A percentile compares a stretch with the other conserved stretches of the same genome.
phyloP scores from a whole-genome alignment of 2,113 vertebrate species.

The Hydrochoerus hydrochaeris region DNA sequence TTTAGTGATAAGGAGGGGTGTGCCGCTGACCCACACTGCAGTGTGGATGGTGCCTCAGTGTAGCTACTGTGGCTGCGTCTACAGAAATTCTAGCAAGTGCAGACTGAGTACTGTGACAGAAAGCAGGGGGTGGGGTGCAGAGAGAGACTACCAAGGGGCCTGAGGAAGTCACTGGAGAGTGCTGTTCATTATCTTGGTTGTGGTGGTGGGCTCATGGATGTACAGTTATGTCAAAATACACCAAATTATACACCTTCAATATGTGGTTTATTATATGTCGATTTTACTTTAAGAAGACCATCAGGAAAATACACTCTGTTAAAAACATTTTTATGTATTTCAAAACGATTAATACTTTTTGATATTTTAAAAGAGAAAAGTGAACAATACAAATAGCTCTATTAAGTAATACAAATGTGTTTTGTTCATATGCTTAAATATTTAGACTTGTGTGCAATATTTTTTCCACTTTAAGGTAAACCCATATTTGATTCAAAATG shows the following conservation, averaged over 20 bases:
- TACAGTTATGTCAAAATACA: neutral
- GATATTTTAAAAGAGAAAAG: neutral
- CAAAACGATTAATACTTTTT: conserved; percentile 30
- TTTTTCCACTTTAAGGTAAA: conserved; percentile 19
- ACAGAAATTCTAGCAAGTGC: neutral
- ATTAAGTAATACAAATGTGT: neutral
- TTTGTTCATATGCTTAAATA: neutral
- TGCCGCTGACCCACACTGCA: neutral
- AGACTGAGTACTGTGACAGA: neutral
- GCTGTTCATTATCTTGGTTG: neutral
- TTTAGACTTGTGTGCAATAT: neutral
- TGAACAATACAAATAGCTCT: neutral
- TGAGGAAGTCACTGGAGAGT: neutral
- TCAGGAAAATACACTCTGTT: neutral
- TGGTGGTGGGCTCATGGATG: neutral
- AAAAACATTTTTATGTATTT: neutral
- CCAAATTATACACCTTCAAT: neutral
- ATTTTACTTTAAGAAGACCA: conserved; percentile 1
- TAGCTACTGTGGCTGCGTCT: neutral
- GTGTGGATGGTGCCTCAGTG: neutral
- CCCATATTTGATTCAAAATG: neutral
- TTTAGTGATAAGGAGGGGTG: neutral
- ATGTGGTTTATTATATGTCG: neutral
- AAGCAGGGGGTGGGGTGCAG: neutral
- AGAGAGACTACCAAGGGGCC: neutral